Conservation (phyloP, 2,113 vertebrate species). For the Cyprinodon tularosa region DNA sequence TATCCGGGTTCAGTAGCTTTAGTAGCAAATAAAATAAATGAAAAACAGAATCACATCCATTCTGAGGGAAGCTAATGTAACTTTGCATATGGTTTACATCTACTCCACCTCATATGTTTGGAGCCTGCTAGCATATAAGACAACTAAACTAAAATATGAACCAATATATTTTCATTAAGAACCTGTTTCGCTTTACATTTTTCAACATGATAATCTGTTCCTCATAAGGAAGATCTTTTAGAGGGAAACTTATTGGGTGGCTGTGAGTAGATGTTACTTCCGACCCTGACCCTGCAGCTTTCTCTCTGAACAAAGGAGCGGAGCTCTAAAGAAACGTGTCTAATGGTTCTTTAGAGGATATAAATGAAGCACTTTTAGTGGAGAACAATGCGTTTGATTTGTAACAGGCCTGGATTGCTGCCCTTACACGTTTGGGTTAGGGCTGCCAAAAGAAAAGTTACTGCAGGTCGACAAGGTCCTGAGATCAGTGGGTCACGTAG, state of each 20-base stretch:
- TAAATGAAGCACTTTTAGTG: slow-evolving; percentile 36
- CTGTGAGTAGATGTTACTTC: slow-evolving; percentile 55
- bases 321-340: slow-evolving; percentile 38
- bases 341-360: slow-evolving; percentile 43
- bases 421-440: slow-evolving; percentile 41
- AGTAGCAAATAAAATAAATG: no score
- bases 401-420: slow-evolving; percentile 40
- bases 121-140: no score
- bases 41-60: no score
- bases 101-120: no score
- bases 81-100: no score
- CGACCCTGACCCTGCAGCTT: slow-evolving; percentile 57
- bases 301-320: slow-evolving; percentile 21
- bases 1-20: no score
- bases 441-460: slow-evolving; percentile 48
- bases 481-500: slow-evolving; percentile 42
- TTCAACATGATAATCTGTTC: slow-evolving; percentile 44
- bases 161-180: no score
- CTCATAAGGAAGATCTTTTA: slow-evolving; percentile 50
- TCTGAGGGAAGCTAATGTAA: no score
- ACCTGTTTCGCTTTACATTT: neutral
- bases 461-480: slow-evolving; percentile 34
- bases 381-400: slow-evolving; percentile 57
- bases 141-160: no score
- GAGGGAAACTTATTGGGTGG: slow-evolving; percentile 48